A percentile compares a stretch with the other conserved stretches of the same genome.
Evolutionary conservation across 2,113 vertebrate genomes (phyloP).

Genomic region (Ariopsis seemanni): DNA sequence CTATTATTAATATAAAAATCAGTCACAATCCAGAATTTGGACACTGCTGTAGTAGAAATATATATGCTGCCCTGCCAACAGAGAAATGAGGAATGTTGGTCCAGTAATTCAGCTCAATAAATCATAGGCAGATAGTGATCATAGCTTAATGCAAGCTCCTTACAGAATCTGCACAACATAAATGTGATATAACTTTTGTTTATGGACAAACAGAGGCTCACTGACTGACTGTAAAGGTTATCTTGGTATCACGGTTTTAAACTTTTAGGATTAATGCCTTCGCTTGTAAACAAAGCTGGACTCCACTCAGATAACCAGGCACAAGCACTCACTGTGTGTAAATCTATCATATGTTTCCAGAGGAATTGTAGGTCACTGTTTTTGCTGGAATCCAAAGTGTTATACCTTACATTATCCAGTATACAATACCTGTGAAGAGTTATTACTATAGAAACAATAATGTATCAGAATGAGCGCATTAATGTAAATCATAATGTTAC

Average conservation of each 20-base stretch:
- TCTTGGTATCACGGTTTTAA: neutral
- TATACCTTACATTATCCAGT: neutral
- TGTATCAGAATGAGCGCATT: neutral
- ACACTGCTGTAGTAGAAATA: neutral
- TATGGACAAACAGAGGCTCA: neutral
- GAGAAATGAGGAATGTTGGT: neutral
- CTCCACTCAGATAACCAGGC: neutral
- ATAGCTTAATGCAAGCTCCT: neutral
- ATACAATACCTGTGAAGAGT: neutral
- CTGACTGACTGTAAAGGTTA: neutral
- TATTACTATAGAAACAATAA: neutral
- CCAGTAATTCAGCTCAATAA: neutral
- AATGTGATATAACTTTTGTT: neutral
- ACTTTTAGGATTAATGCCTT: neutral
- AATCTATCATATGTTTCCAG: neutral
- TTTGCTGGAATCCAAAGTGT: neutral
- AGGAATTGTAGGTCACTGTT: slow-evolving; percentile 6
- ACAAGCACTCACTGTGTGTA: neutral
- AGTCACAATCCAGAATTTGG: too few relatives aligned
- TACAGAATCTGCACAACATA: neutral
- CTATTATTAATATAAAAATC: too few relatives aligned
- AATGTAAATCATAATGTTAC: neutral
- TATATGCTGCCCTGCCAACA: neutral
- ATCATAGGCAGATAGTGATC: neutral
- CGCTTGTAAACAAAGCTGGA: neutral